Conservation (phyloP, 2,113 vertebrate species). For the Phalacrocorax aristotelis region DNA sequence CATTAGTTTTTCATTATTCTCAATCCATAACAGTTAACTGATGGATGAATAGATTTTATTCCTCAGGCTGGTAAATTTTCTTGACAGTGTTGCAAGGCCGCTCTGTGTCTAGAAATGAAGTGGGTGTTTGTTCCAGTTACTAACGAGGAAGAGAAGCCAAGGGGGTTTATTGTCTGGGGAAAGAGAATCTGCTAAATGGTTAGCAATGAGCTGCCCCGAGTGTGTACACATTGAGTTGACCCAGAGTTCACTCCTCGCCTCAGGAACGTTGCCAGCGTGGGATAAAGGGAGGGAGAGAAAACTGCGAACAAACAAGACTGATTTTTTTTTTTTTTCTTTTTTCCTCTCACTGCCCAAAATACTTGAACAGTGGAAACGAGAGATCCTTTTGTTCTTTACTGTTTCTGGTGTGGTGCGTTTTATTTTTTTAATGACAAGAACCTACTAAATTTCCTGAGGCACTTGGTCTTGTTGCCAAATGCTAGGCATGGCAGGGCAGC, state of each 20-base stretch:
- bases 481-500: not conserved
- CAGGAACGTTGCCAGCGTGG: not conserved
- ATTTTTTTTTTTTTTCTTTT: not conserved
- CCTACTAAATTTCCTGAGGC: not conserved
- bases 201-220: not conserved
- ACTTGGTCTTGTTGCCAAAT: not conserved
- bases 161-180: constrained; percentile 16
- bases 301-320: not conserved
- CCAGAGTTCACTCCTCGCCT: not conserved
- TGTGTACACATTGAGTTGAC: constrained; percentile 34
- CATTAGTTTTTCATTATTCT: constrained; percentile 31
- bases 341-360: not conserved
- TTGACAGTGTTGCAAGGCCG: constrained; percentile 30
- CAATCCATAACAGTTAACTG: constrained; percentile 13
- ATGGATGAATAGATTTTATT: constrained; percentile 38
- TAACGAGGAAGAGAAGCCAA: constrained; percentile 32
- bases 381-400: not conserved
- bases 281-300: constrained; percentile 21
- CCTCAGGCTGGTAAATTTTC: constrained; percentile 37
- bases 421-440: not conserved
- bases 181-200: not conserved
- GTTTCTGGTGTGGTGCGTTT: not conserved
- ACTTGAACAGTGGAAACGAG: not conserved
- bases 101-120: constrained; percentile 34
- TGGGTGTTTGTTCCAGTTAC: constrained; percentile 46